A percentile compares a stretch with the other conserved stretches of the same genome.
These are phyloP conservation scores for Mesoligia furuncula DNA, from an alignment of 2,888 invertebrate genomes.

Conservation along the genomic window DNA sequence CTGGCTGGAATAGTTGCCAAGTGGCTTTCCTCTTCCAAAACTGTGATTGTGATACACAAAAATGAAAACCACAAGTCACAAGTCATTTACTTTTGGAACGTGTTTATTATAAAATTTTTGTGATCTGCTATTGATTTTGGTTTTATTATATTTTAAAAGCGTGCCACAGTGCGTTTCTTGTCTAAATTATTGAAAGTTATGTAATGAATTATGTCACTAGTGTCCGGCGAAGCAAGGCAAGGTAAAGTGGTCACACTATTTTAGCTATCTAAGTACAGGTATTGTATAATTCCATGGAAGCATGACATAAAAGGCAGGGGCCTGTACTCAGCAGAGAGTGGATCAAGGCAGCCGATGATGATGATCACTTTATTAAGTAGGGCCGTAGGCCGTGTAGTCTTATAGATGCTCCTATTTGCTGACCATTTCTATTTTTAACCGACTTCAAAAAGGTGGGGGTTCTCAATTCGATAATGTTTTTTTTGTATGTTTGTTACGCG, in stretches of 20 bases:
- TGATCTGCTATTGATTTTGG: conserved; percentile 23
- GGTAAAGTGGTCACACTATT: conserved; percentile 38
- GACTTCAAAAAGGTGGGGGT: too few species aligned
- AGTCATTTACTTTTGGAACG: conserved; percentile 62
- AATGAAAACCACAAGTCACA: conserved; percentile 49
- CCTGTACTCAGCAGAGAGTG: neutral
- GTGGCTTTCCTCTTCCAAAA: conserved; percentile 51
- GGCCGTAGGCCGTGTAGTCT: too few species aligned
- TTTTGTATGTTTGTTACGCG: too few species aligned
- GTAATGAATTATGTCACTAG: conserved; percentile 69
- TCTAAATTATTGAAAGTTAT: conserved; percentile 51
- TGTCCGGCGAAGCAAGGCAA: conserved; percentile 66
- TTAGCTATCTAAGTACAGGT: neutral
- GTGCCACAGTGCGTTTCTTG: conserved; percentile 21
- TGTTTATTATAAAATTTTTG: conserved; percentile 57
- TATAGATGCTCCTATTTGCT: too few species aligned
- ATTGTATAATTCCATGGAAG: neutral
- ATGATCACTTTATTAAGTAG: too few species aligned
- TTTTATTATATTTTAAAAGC: conserved; percentile 25
- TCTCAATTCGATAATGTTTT: too few species aligned
- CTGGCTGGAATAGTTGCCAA: conserved; percentile 56
- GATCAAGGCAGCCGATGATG: neutral
- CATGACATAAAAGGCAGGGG: neutral
- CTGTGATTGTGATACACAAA: conserved; percentile 33
- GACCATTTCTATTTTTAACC: too few species aligned